Evolutionary conservation across 2,888 invertebrate species (phyloP).

Genomic region (Lasioglossum villosulum): DNA sequence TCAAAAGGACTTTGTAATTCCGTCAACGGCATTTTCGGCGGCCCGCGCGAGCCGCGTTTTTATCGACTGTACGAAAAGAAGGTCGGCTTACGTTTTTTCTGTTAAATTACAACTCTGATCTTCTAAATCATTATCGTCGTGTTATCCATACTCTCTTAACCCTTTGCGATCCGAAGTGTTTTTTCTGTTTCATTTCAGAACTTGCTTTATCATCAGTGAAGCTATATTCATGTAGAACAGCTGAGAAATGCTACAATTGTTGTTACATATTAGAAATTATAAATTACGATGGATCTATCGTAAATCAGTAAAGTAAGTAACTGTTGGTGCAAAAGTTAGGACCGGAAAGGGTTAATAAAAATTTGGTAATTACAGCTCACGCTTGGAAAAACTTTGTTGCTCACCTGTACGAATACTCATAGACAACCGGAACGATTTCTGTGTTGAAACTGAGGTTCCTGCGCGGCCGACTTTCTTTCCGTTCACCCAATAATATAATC

Average conservation of each 20-base stretch:
- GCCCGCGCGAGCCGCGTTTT: conserved; percentile 1
- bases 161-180: not conserved
- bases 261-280: not conserved
- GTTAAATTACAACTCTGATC: not conserved
- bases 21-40: conserved; percentile 50
- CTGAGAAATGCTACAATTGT: not conserved
- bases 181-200: not conserved
- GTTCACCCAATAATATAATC: conserved; percentile 10
- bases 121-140: not conserved
- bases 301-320: no score
- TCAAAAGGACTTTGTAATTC: conserved; percentile 59
- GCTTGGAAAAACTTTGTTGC: not conserved
- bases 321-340: not conserved
- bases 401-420: not conserved
- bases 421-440: not conserved
- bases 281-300: not conserved
- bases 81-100: not conserved
- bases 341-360: not conserved
- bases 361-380: not conserved
- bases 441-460: not conserved
- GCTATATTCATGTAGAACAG: no score
- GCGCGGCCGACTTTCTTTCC: not conserved
- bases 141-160: not conserved
- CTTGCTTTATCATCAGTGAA: not conserved
- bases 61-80: not conserved